Base-by-base conservation (phyloP, 2,888 invertebrate genomes). In the Acanthococcus lagerstroemiae region DNA sequence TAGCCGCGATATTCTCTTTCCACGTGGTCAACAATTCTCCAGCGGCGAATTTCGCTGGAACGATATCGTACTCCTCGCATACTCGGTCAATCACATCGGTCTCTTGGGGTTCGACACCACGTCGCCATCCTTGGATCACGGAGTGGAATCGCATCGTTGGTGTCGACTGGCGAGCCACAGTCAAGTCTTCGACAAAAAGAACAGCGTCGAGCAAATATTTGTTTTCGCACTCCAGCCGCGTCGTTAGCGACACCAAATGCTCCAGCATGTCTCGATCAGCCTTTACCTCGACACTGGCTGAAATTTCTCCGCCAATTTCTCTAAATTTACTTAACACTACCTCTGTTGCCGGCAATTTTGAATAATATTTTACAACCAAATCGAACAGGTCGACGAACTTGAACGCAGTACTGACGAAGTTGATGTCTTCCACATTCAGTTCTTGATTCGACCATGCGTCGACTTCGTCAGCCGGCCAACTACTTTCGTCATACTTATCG, bases 341-440 rank as follows among this genome's bases (percentile, higher is more conserved):
- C n/a, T 52, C 50, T 4, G 63, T 24, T n/a, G 22, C 19, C 17
- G 63, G 63, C 9, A 52, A 30, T 22, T 27, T 52, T 4, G 52
- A 27, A 24, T 63, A 63, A 17, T 63, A 63, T 5, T 27, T 21
- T 4, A 63, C 30, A 0, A 63, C 63, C 1, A 54, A 30, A n/a
- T 63, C 52, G 30, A 63, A 63, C 44, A 63, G 37, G 22, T 63
- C 63, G 44, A 52, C 54, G 21, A 63, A 24, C 54, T 63, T 63
- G 6, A 63, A 63, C 9, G 63, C 63, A 30, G 57, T 30, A 17
- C 44, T 9, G 19, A 52, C 25, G 17, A 55, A 27, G 7, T 63
- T 50, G 22, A 24, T 22, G 25, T 63, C 52, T 3, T 52, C 7
- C 4, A 52, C 21, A 19, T 52, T 15, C 24, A 52, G 15, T 22